phyloP scores from a whole-genome alignment of 2,797 vertebrate genomes.

The Danio jaintianensis region DNA sequence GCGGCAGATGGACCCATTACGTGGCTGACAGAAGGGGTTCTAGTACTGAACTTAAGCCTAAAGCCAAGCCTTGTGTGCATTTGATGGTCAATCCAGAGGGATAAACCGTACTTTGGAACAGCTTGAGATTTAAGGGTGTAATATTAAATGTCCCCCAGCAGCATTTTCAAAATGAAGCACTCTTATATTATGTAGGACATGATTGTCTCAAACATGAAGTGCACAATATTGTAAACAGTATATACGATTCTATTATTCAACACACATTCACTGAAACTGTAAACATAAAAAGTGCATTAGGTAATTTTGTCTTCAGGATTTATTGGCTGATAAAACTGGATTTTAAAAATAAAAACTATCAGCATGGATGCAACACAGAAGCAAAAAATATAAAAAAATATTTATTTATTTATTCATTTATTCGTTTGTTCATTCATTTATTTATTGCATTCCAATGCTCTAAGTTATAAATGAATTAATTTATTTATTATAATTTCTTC shows the following conservation, averaged over 20 bases:
- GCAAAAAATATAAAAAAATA: neutral
- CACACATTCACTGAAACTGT: neutral
- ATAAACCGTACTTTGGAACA: constrained; percentile 27
- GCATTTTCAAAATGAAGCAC: neutral
- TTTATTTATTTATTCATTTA: neutral
- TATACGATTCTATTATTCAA: neutral
- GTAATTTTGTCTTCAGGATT: neutral
- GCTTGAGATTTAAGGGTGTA: constrained; percentile 3
- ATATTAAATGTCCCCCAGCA: constrained; percentile 20
- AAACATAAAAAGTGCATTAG: neutral
- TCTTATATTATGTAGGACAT: neutral
- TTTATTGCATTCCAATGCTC: too few relatives aligned
- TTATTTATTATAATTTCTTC: too few relatives aligned
- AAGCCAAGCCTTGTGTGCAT: constrained; percentile 2
- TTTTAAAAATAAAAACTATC: neutral
- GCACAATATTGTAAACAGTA: neutral
- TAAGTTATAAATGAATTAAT: too few relatives aligned
- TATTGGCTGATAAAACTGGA: neutral
- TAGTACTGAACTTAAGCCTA: constrained; percentile 7
- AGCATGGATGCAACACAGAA: neutral
- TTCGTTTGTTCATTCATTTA: too few relatives aligned
- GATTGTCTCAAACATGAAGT: neutral
- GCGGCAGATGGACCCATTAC: constrained; percentile 16
- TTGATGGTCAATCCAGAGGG: neutral
- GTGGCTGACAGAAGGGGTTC: neutral